These are phyloP conservation scores for Sesia bembeciformis DNA, from an alignment of 2,888 invertebrate species.

Conservation along the genomic window DNA sequence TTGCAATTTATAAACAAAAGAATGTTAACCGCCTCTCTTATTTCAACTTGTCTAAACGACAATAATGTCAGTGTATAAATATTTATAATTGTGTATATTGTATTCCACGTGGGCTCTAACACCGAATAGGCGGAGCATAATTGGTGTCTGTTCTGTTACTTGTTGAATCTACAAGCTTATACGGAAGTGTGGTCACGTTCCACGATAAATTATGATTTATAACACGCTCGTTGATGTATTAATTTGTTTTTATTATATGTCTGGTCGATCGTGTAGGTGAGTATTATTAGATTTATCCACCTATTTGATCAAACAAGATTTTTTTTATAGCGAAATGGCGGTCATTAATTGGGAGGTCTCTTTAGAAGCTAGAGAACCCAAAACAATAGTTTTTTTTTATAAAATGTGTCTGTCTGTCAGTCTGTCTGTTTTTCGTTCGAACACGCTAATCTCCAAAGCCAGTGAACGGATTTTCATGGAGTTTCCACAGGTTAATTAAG, in stretches of 20 bases:
- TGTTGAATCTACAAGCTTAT: background rate
- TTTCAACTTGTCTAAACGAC: background rate
- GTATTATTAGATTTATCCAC: no score
- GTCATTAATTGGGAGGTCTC: no score
- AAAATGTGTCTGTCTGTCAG: no score
- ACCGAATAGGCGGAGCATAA: constrained; percentile 11
- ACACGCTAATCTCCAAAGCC: no score
- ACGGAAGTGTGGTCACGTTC: background rate
- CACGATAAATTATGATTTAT: background rate
- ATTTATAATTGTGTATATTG: background rate
- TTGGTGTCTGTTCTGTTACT: constrained; percentile 5
- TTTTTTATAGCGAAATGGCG: no score
- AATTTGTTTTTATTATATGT: background rate
- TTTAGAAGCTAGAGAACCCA: no score
- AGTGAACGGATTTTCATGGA: no score
- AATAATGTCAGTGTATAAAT: background rate
- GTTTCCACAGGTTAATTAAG: no score
- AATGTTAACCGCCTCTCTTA: background rate
- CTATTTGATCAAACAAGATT: no score
- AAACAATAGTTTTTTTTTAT: no score
- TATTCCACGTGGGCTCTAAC: constrained; percentile 5
- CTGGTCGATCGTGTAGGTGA: no score
- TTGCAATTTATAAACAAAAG: background rate
- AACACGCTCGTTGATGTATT: background rate
- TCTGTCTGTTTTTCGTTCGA: no score